These are phyloP conservation scores for Priocnemis perturbator DNA, from an alignment of 2,888 invertebrate genomes.

Conservation along the genomic window DNA sequence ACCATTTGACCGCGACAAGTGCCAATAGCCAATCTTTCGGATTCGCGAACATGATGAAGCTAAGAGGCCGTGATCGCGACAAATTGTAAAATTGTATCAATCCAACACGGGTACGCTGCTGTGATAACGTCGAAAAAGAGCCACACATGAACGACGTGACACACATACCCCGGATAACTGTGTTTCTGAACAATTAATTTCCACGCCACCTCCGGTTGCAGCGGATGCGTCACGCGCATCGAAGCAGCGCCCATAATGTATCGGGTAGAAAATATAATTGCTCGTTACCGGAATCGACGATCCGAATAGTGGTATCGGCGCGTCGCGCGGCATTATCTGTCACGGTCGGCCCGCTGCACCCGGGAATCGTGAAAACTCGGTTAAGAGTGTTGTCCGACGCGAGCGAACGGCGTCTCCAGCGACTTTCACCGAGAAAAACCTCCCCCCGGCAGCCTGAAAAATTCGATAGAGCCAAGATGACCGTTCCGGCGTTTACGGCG, in stretches of 20 bases:
- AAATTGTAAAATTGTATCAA: too few relatives aligned
- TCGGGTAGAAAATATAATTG: constrained; percentile 36
- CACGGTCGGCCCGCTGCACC: constrained; percentile 16
- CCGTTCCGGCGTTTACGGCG: constrained; percentile 20
- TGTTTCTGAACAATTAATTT: constrained; percentile 56
- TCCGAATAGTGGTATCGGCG: constrained; percentile 22
- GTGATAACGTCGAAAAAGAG: too few relatives aligned
- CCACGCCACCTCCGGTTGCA: constrained; percentile 34
- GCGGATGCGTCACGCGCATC: constrained; percentile 37
- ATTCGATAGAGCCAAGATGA: constrained; percentile 29
- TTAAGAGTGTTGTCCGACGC: constrained; percentile 17
- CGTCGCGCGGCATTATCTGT: constrained; percentile 1
- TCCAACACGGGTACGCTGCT: too few relatives aligned
- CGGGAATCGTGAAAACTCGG: constrained; percentile 18
- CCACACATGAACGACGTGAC: constrained; percentile 16
- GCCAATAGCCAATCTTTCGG: too few relatives aligned
- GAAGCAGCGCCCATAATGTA: constrained; percentile 26
- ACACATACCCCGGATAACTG: constrained; percentile 53
- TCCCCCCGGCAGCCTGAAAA: constrained; percentile 28
- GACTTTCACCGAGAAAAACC: constrained; percentile 46
- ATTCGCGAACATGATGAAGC: too few relatives aligned
- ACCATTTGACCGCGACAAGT: too few relatives aligned
- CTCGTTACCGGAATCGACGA: constrained; percentile 22
- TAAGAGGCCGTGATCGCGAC: too few relatives aligned
- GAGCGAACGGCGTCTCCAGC: not conserved